Evolutionary conservation across 2,888 invertebrate genomes (phyloP).

Genomic region (Cheilosia vernalis): DNA sequence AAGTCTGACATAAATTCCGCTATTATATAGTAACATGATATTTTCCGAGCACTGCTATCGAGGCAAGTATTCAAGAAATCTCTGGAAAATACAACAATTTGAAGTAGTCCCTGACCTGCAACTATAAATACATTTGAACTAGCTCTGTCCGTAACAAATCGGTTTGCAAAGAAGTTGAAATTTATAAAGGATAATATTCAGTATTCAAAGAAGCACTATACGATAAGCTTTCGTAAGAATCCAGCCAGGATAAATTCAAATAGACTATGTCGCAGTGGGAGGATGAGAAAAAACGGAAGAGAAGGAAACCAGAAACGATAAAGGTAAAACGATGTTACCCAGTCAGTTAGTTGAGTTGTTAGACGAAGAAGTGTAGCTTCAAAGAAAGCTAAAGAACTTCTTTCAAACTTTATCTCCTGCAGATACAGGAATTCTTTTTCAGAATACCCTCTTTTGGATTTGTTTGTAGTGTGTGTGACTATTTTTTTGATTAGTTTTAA

Average conservation of each 20-base stretch:
- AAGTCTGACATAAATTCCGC: neutral
- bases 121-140: constrained; percentile 30
- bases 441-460: constrained; percentile 25
- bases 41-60: neutral
- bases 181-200: constrained; percentile 20
- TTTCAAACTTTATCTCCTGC: neutral
- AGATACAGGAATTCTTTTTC: constrained; percentile 10
- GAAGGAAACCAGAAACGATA: constrained; percentile 5
- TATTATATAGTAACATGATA: constrained; percentile 9
- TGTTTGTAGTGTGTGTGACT: neutral
- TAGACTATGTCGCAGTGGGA: neutral
- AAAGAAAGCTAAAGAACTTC: constrained; percentile 13
- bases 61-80: neutral
- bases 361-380: neutral
- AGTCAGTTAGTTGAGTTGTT: constrained; percentile 20
- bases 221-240: constrained; percentile 11
- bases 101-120: neutral
- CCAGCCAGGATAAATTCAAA: constrained; percentile 22
- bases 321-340: constrained; percentile 26
- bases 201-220: constrained; percentile 29
- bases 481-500: constrained; percentile 10
- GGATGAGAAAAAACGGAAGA: neutral
- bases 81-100: neutral
- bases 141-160: constrained; percentile 8
- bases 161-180: constrained; percentile 32